These are phyloP conservation scores for Resseliella maxima DNA, from an alignment of 2,888 invertebrate genomes.

Conservation along the genomic window DNA sequence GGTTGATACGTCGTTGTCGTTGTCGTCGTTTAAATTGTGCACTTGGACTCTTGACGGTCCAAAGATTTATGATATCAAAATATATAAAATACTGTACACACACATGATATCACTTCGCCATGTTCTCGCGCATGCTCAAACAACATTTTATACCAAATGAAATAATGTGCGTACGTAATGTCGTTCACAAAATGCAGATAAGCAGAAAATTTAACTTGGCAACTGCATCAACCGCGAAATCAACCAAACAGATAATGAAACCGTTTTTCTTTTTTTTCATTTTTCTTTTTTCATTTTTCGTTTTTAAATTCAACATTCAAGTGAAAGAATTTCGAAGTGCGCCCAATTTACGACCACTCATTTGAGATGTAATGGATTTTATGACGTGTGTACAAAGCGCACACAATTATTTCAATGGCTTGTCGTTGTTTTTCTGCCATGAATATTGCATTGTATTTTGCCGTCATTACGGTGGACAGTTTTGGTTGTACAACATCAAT, in stretches of 20 bases:
- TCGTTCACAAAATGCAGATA: slow-evolving; percentile 29
- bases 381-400: slow-evolving; percentile 46
- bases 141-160: background rate
- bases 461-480: slow-evolving; percentile 5
- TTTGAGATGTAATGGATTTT: slow-evolving; percentile 51
- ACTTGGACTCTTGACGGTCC: slow-evolving; percentile 38
- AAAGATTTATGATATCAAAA: slow-evolving; percentile 53
- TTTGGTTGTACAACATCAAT: slow-evolving; percentile 23
- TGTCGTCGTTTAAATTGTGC: background rate
- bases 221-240: background rate
- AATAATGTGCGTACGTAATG: background rate
- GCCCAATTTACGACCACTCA: slow-evolving; percentile 16
- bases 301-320: background rate
- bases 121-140: background rate
- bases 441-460: background rate
- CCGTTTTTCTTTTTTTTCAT: too few relatives aligned
- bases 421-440: background rate
- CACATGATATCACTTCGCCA: background rate
- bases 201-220: background rate
- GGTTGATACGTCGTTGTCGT: too few relatives aligned
- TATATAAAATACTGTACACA: background rate
- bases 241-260: background rate
- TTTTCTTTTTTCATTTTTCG: too few relatives aligned
- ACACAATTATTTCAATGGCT: background rate
- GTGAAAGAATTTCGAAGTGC: slow-evolving; percentile 25